Evolutionary conservation across 2,113 vertebrate species (phyloP).

Genomic region (Mola mola): DNA sequence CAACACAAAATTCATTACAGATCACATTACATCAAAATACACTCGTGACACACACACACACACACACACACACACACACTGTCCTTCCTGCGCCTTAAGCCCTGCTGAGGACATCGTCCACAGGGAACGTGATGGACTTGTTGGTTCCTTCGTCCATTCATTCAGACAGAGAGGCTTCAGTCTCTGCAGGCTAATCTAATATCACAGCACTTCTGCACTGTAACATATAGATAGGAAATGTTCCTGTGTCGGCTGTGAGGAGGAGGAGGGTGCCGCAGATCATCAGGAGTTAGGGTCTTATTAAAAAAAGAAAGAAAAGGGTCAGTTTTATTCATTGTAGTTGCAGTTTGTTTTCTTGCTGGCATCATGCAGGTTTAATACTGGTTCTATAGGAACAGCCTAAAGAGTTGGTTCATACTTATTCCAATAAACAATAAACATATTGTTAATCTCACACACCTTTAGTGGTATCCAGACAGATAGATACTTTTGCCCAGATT

Average conservation of each 20-base stretch:
- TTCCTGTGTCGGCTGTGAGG: constrained; percentile 25
- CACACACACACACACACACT: constrained; percentile 8
- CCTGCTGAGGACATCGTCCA: constrained; percentile 88
- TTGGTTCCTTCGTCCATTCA: constrained; percentile 60
- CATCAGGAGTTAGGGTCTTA: constrained; percentile 17
- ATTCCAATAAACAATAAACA: too few relatives aligned
- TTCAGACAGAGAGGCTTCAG: constrained; percentile 56
- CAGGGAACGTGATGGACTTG: constrained; percentile 60
- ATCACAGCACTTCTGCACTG: constrained; percentile 50
- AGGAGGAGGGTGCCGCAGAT: neutral
- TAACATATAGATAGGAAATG: constrained; percentile 53
- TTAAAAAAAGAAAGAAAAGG: neutral
- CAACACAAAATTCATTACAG: constrained; percentile 99
- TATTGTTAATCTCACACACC: too few relatives aligned
- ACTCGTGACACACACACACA: constrained; percentile 30
- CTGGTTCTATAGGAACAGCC: neutral
- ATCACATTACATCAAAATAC: constrained; percentile 98
- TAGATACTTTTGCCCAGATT: too few relatives aligned
- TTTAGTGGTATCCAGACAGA: too few relatives aligned
- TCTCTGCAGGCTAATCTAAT: constrained; percentile 68
- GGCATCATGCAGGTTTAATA: too few relatives aligned
- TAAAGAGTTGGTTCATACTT: neutral
- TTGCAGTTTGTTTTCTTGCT: constrained; percentile 14
- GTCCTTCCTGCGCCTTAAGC: constrained; percentile 75
- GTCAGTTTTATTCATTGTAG: neutral